Base-by-base conservation (phyloP, 2,113 vertebrate species). In the Myiozetetes cayanensis region DNA sequence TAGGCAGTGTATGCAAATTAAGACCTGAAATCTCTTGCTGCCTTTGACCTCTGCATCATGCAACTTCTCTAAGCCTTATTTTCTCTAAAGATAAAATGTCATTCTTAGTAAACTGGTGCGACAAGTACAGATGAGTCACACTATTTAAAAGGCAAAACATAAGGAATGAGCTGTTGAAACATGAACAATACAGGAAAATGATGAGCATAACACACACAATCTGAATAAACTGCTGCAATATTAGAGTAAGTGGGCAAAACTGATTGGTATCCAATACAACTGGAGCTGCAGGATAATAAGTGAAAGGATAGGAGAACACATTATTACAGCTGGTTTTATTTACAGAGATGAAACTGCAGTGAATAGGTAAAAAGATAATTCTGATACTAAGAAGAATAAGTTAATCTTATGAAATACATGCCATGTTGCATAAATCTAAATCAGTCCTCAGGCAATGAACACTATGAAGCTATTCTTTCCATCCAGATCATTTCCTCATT, bases 21-120 rank as follows among this genome's bases (percentile, higher is more conserved):
- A 79, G 71, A 83, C 25, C 67, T 50, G 33, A 71, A 89, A 66
- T 83, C 6, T 93, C 39, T 66, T 76, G 15, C 66, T 70, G 63
- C 30, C 49, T 89, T 89, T 87, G 74, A 96, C 89, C 58, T 83
- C 31, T 33, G 23, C 47, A 56, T 71, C 47, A 30, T 0, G 0
- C 25, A 87, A 68, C 31, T 87, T 94, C 67, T 83, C 47, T 46
- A 76, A 83, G 63, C 28, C 46, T 87, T 79, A 58, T 62, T 93
- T 96, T 91, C 58, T 73, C 63, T 63, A 72, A 85, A 89, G 66
- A 61, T 49, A 85, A 87, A 96, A 82, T 55, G 62, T 43, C 63
- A 61, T 73, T 93, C 76, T 84, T 56, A 62, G 91, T 89, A 87
- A 95, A 85, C 62, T 79, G 43, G 31, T 55, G 43, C 85, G 95